Evolutionary conservation across 2,888 invertebrate species (phyloP), one percentile per base, ranked within the genome.

Genomic region (Archaeoteleia sp.): DNA sequence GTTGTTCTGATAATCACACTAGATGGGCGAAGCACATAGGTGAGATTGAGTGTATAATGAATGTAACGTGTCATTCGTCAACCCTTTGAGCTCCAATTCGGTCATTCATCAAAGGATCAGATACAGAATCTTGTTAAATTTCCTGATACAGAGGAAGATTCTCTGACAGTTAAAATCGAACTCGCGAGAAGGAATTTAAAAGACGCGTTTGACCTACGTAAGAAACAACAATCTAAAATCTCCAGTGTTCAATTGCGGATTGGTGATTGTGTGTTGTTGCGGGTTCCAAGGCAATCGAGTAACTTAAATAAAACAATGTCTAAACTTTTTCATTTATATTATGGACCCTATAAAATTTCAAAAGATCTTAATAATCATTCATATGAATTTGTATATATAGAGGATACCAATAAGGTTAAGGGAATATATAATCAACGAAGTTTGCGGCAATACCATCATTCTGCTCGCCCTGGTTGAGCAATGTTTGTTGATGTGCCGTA

Each of bases 71-170:
- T 4, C 37, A 37, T 7, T 13, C 37, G 1, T 10, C 17, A n/a
- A n/a, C 37, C 37, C 1, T 14, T 2, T 13, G 37, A 37, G 14
- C 15, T 37, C 2, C 37, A 37, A 2, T 37, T 37, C 7, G 37
- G 37, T 37, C 5, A 1, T 3, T 13, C 14, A 1, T 2, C 8
- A 1, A 14, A 12, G 6, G 37, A 37, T 14, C n/a, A 17, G 14
- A 37, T 37, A 10, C 8, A 14, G 4, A 13, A 14, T 2, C 1
- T 37, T 1, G 14, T 37, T 6, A 1, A 1, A 4, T 37, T 17
- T 37, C 37, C 37, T 12, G 12, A 32, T 2, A 10, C n/a, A 1
- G 4, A 9, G n/a, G 5, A 5, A 9, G 1, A 5, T 9, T 4
- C 32, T 5, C 32, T 9, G n/a, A 5, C n/a, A 2, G 4, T 9